phyloP scores from a whole-genome alignment of 37 sponge, comb jelly and placozoan species.

The Beroe ovata region DNA sequence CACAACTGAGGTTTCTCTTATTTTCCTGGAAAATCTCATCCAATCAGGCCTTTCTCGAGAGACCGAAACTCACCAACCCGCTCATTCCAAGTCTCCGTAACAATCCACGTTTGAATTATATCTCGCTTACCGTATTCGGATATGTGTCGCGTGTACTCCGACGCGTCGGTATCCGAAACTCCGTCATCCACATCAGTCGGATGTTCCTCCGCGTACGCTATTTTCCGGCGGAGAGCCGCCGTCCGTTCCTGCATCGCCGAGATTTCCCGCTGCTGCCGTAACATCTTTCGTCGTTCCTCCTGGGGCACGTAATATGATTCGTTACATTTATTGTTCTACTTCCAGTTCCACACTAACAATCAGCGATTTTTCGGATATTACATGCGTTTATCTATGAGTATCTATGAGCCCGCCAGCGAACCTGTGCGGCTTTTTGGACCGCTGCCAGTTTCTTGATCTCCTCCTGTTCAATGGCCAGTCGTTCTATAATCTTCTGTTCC shows the following conservation, averaged over 20 bases:
- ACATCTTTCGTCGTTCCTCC: slow-evolving; percentile 26
- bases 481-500: slow-evolving; percentile 70
- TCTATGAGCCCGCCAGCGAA: neutral
- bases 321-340: too few species aligned
- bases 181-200: slow-evolving; percentile 47
- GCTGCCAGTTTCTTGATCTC: slow-evolving; percentile 69
- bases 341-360: too few species aligned
- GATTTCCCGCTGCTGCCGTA: slow-evolving; percentile 50
- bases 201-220: slow-evolving; percentile 28
- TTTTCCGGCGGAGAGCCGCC: slow-evolving; percentile 29
- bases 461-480: slow-evolving; percentile 67
- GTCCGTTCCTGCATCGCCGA: slow-evolving; percentile 37
- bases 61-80: neutral
- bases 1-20: too few species aligned
- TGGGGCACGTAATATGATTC: too few species aligned
- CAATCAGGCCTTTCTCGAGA: too few species aligned
- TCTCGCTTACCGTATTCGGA: slow-evolving; percentile 40
- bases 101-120: neutral
- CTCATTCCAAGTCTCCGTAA: too few species aligned
- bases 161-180: slow-evolving; percentile 45
- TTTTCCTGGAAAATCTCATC: too few species aligned
- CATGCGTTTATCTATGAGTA: too few species aligned
- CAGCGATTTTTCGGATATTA: too few species aligned
- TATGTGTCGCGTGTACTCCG: neutral
- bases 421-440: slow-evolving; percentile 45